Conservation (phyloP, 2,888 invertebrate species). For the Megalurothrips usitatus region DNA sequence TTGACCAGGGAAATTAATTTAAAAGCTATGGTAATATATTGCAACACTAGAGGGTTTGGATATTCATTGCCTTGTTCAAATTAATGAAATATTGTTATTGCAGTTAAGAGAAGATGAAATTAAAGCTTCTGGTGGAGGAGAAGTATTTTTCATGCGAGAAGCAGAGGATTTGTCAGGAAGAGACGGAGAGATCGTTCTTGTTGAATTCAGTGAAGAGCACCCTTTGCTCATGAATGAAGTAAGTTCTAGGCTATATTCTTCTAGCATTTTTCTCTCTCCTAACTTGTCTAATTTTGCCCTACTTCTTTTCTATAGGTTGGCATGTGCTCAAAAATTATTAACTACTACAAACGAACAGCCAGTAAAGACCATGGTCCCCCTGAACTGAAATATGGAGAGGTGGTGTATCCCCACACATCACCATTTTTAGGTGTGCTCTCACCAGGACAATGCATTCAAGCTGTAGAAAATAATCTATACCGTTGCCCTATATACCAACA, state of each 20-base stretch:
- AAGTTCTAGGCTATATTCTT: constrained; percentile 30
- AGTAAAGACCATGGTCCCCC: constrained; percentile 86
- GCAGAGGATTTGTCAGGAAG: constrained; percentile 89
- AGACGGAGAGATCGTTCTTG: constrained; percentile 84
- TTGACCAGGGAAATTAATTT: constrained; percentile 85
- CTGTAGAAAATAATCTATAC: constrained; percentile 95
- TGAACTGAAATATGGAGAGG: constrained; percentile 81
- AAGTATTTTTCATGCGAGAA: constrained; percentile 98
- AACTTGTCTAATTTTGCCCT: neutral
- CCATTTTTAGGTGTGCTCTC: constrained; percentile 93
- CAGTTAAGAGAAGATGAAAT: constrained; percentile 88
- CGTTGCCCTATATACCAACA: constrained; percentile 94
- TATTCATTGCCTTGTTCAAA: neutral
- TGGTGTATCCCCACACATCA: constrained; percentile 94
- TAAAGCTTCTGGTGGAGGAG: constrained; percentile 94
- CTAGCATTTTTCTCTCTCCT: neutral
- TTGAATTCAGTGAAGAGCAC: constrained; percentile 97
- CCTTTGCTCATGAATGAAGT: constrained; percentile 95
- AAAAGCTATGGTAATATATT: constrained; percentile 68
- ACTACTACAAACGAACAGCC: constrained; percentile 95
- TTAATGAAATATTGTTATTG: constrained; percentile 30
- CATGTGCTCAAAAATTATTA: constrained; percentile 98
- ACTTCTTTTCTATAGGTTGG: constrained; percentile 58
- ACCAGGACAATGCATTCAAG: constrained; percentile 91
- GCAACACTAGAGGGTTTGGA: constrained; percentile 17